Conservation (phyloP, 2,113 vertebrate genomes). For the Taurulus bubalis region DNA sequence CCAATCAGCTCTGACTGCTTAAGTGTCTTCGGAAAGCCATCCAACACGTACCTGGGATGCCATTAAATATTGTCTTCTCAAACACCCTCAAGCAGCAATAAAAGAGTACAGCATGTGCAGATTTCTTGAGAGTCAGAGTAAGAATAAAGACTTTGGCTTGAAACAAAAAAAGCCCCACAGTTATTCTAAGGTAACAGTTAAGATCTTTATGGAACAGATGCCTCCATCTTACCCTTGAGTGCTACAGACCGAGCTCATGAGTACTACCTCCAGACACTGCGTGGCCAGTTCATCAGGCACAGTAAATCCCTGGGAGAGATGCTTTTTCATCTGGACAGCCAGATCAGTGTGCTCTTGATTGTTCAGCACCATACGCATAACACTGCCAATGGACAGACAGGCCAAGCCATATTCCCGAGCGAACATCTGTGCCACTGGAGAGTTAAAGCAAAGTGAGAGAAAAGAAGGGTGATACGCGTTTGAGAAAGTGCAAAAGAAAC, state of each 20-base stretch:
- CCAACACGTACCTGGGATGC: conserved; percentile 88
- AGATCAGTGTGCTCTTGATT: conserved; percentile 83
- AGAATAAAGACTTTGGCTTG: not conserved
- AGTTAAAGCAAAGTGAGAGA: not conserved
- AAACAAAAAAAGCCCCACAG: not conserved
- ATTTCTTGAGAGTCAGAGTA: not conserved
- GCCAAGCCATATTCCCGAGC: conserved; percentile 85
- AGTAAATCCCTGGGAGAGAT: conserved; percentile 85
- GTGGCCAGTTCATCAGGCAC: conserved; percentile 90
- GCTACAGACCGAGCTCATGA: conserved; percentile 86
- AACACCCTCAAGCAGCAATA: not conserved
- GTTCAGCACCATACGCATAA: conserved; percentile 83
- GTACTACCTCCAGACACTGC: conserved; percentile 88
- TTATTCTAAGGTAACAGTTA: not conserved
- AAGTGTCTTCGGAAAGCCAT: conserved; percentile 91
- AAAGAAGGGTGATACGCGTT: not conserved
- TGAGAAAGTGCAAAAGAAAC: not conserved
- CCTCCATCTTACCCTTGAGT: conserved; percentile 77
- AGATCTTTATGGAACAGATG: not conserved
- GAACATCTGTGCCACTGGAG: conserved; percentile 89
- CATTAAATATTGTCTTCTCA: conserved; percentile 17
- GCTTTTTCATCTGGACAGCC: conserved; percentile 80
- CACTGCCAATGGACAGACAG: conserved; percentile 86
- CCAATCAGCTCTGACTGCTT: conserved; percentile 87
- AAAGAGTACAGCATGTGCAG: not conserved